Base-by-base conservation (phyloP, 2,888 invertebrate species). In the Plagodis dolabraria region DNA sequence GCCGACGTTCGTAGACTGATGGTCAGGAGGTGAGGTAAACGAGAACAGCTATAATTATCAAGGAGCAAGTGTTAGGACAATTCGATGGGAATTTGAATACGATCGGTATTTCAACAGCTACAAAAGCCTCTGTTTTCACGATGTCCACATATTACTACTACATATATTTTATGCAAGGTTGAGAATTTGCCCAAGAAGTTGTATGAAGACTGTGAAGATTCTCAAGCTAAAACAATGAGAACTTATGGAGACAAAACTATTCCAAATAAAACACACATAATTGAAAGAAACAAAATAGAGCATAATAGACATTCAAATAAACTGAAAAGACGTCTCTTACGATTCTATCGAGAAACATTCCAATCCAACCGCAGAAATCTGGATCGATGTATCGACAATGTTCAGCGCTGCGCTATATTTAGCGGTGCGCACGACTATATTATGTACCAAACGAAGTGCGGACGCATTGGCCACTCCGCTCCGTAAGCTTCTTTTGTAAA, bases 401-500 rank as follows among this genome's bases (percentile, higher is more conserved):
- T 68, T 69, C 60, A 62, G 66, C 64, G 63, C 22, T 7, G 9
- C 8, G 61, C 68, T 77, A 77, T 76, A 77, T 77, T 71, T 73
- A 70, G 74, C 69, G 70, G 66, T 65, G 69, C 60, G 65, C 60
- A 63, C 60, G 63, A 63, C 68, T 66, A 68, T 66, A 60, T 68
- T 57, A 53, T 9, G 22, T 9, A 36, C 36, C 7, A 10, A 10
- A 40, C 40, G 40, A 40, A 9, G 64, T 60, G 60, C 65, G 57
- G 55, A 63, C 62, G 65, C 65, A 40, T 40, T 10, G 40, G 10
- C 10, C 40, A 66, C 64, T 64, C 10, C 40, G 64, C 64, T 64
- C 63, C 52, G 64, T 64, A 46, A 64, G 57, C 35, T 53, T 59
- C 59, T 65, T 66, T 61, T 63, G 65, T 69, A 69, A 69, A 69